phyloP scores from a whole-genome alignment of 2,888 invertebrate genomes.

The Physocephala rufipes region DNA sequence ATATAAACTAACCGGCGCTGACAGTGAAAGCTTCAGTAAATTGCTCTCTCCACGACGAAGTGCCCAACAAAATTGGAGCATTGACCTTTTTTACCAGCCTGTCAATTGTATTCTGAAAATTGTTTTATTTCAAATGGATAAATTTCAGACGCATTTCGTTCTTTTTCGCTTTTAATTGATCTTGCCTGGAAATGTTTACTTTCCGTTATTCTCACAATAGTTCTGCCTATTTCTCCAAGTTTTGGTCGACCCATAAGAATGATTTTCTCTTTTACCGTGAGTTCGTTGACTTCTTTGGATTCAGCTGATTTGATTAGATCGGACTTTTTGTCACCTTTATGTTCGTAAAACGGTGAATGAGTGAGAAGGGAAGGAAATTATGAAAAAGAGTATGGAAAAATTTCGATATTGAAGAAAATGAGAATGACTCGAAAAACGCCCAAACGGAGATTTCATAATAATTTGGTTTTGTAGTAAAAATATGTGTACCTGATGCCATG shows the following conservation, averaged over 20 bases:
- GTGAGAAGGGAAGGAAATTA: too few species aligned
- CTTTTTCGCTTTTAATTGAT: neutral
- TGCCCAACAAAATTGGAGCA: conserved; percentile 90
- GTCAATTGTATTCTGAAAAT: conserved; percentile 94
- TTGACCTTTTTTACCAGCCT: conserved; percentile 97
- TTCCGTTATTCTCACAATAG: conserved; percentile 92
- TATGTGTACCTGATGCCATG: conserved; percentile 82
- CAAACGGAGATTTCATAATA: too few species aligned
- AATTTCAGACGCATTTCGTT: neutral
- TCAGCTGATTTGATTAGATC: conserved; percentile 73
- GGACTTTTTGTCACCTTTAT: conserved; percentile 70
- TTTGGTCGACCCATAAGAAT: conserved; percentile 91
- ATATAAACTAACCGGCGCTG: conserved; percentile 75
- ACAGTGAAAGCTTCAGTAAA: conserved; percentile 97
- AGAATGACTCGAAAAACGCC: too few species aligned
- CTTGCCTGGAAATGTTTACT: conserved; percentile 98
- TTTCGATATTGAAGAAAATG: too few species aligned
- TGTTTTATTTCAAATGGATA: too few species aligned
- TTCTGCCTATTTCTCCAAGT: conserved; percentile 85
- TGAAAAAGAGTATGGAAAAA: too few species aligned
- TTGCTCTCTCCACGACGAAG: conserved; percentile 99
- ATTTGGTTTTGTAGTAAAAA: neutral
- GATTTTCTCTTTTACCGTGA: conserved; percentile 84
- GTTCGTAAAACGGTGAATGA: too few species aligned
- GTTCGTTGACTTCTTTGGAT: conserved; percentile 73